Base-by-base conservation (phyloP, 2,113 vertebrate genomes). In the Gallinago undulata region DNA sequence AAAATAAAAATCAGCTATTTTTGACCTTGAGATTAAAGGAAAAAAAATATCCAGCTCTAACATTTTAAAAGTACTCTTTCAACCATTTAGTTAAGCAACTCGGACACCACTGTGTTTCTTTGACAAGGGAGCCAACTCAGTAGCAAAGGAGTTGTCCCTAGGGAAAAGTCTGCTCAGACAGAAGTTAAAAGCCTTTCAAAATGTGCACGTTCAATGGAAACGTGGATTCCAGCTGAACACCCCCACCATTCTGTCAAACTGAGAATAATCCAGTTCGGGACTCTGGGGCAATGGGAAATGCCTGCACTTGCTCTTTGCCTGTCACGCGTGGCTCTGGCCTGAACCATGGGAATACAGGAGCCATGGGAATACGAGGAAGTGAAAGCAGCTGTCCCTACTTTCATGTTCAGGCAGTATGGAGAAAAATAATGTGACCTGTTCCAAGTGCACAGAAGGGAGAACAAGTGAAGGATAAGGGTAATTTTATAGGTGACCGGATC, bases 131-230 rank as follows among this genome's bases (percentile, higher is more conserved):
- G 35, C n/a, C 12, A 87, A 25, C 56, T 81, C 14, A 31, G 37
- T 48, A 84, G 31, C 31, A 94, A 89, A 90, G 45, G 31, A 81
- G 7, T 9, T 59, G 7, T 81, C 84, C 43, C 60, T 78, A 72
- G 63, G 67, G 59, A 81, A 90, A 92, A 76, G 12, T 90, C 70
- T 55, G 23, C 50, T 70, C 59, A 80, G 77, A 66, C 0, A 87
- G 14, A 72, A 74, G 82, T 63, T 28, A 64, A 85, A 96, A 79
- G 43, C 37, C 51, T 88, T 96, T 80, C 41, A 67, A 74, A 94
- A 86, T 4, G 5, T 66, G 16, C 5, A 0, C 16, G 5, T 74
- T 69, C 63, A 59, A 35, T 2, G 1, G 70, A 64, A 92, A n/a
- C 3, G 9, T 59, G 30, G 31, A 84, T 92, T 87, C 77, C 68